Base-by-base conservation (phyloP, 2,888 invertebrate genomes). In the Apodemia mormo region DNA sequence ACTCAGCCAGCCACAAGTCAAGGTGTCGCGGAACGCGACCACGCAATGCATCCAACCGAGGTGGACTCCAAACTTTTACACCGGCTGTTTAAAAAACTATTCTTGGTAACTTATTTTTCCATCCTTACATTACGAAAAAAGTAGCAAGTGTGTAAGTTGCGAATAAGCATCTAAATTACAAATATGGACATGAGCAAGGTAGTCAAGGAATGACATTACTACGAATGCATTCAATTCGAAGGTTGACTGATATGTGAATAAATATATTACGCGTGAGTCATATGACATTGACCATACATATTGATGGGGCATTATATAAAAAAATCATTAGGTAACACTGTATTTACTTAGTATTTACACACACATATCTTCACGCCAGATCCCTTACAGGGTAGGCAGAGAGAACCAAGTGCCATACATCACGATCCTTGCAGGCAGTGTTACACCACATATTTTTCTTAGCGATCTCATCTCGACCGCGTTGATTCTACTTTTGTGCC, bases 51-150 rank as follows among this genome's bases (percentile, higher is more conserved):
- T 83, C 85, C 84, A 83, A 83, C 82, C 84, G 80, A 82, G 76
- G 80, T 88, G 89, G 89, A 88, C 90, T 89, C 88, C 89, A 89
- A 89, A 90, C 90, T 89, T 89, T 89, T 88, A 92, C 85, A 85
- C 90, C 81, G 80, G 89, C 81, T 81, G 88, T 83, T 87, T 82
- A 79, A 85, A 85, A 84, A 78, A 80, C 76, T 75, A 75, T 71
- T 71, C 69, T 73, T 76, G 79, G 76, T 65, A 72, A 33, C 56
- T 70, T 76, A 72, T 76, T 73, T 76, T 76, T 30, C 40, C 58
- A 68, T 77, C 77, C 70, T 72, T 71, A 75, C 69, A 73, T 76
- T 81, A 82, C 84, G 77, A 82, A 89, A 80, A 86, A 80, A 83
- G 86, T 75, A 81, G 88, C 81, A n/a, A 54, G 75, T 89, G 84